Base-by-base conservation (phyloP, 1,140 invertebrate species). In the Sipha flava region DNA sequence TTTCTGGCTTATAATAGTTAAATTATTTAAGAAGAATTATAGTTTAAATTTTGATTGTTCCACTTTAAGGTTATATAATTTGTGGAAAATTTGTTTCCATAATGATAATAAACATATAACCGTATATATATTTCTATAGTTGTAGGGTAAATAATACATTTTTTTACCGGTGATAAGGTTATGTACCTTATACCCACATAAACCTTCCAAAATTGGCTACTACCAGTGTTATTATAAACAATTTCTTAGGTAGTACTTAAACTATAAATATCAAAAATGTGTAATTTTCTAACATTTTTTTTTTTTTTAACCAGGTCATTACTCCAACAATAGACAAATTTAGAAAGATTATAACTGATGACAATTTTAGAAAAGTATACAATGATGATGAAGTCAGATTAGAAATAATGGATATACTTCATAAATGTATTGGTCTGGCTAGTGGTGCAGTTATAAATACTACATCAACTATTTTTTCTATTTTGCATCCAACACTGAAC, bases 401-500 rank as follows among this genome's bases (percentile, higher is more conserved):
- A 52, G 88, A 90, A 83, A 85, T 93, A n/a, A 87, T 89, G 21
- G 88, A 90, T 83, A 85, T 90, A 59, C 83, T 92, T 10, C 91
- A 93, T 83, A 89, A 87, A 59, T 88, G 92, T 82, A 90, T 91
- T 81, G 90, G 90, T 88, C 83, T 85, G 81, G 88, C 88, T 12
- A 86, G 88, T 86, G 89, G 90, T 52, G 85, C 88, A 62, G 84
- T 89, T 83, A 87, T 89, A 34, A 84, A 87, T 12, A 89, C 89
- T 49, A 87, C 89, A 47, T 85, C 89, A 73, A 85, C 88, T 21
- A 85, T 94, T 9, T 93, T 91, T 84, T 85, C 88, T 80, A 90
- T 91, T 83, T 84, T 92, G 2, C 87, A 88, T 49, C 89, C 89
- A 0, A 86, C 93, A 21, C 83, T 94, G 73, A 86, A 87, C 18